A percentile compares a stretch with the other conserved stretches of the same genome.
These are phyloP conservation scores for Xiphophorus maculatus DNA, from an alignment of 2,113 vertebrate genomes.

Conservation along the genomic window DNA sequence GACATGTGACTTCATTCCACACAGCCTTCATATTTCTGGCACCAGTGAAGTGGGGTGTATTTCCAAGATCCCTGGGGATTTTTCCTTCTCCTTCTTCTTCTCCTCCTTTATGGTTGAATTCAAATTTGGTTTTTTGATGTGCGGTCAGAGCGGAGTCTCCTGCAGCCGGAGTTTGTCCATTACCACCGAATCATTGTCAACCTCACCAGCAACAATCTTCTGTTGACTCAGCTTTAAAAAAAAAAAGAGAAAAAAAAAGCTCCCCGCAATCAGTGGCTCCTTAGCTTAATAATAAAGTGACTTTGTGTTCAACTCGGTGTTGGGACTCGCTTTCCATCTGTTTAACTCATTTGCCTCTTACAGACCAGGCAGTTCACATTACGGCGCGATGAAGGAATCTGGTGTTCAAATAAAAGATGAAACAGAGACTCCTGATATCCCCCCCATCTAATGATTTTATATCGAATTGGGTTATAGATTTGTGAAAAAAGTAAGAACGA, in stretches of 20 bases:
- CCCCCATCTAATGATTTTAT: slow-evolving; percentile 7
- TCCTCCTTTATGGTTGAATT: slow-evolving; percentile 2
- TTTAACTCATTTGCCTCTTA: slow-evolving; percentile 32
- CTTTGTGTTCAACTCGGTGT: slow-evolving; percentile 69
- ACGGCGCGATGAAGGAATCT: slow-evolving; percentile 11
- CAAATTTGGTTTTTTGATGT: slow-evolving; percentile 31
- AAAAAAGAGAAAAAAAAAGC: slow-evolving; percentile 13
- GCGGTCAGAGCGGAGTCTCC: slow-evolving; percentile 23
- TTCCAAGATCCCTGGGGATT: slow-evolving; percentile 11
- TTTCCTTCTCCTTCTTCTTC: too few species aligned
- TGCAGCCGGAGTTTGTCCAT: slow-evolving; percentile 5
- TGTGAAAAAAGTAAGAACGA: too few species aligned
- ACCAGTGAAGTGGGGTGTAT: slow-evolving; percentile 7
- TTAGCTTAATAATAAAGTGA: slow-evolving; percentile 74
- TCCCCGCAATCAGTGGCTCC: slow-evolving; percentile 36
- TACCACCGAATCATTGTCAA: slow-evolving; percentile 2
- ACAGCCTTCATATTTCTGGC: slow-evolving; percentile 7
- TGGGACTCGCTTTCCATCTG: slow-evolving; percentile 56
- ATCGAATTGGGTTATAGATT: background rate
- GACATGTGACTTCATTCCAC: slow-evolving; percentile 13
- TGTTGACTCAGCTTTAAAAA: slow-evolving; percentile 13
- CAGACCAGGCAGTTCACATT: slow-evolving; percentile 16
- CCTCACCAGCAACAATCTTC: background rate
- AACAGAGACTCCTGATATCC: slow-evolving; percentile 28
- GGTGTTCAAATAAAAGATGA: slow-evolving; percentile 40